Base-by-base conservation (phyloP, 2,113 vertebrate species). In the Malurus elegans region DNA sequence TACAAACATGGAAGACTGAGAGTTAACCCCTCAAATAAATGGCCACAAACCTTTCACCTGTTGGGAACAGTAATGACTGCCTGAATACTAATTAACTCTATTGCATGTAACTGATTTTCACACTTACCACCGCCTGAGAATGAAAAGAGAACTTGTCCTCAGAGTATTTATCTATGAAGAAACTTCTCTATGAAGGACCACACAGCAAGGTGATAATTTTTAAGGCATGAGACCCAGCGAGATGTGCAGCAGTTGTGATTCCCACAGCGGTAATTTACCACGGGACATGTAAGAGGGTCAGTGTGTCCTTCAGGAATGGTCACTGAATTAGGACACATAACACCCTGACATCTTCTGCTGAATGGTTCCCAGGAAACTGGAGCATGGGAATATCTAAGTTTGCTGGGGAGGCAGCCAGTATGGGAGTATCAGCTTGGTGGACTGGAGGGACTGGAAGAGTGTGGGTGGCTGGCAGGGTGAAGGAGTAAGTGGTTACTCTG, bases 221-320 rank as follows among this genome's bases (percentile, higher is more conserved):
- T 78, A 86, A 95, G 81, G 51, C 1, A 4, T 86, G 69, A 57
- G 53, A 70, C 40, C 20, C 61, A 84, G 61, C 51, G 57, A 89
- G 54, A 72, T 62, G 50, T 29, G 38, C 57, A 87, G 29, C 50
- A 14, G 3, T 47, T 85, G 65, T 38, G 74, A 87, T 72, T 95
- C 78, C 87, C 89, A 90, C 61, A 72, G 84, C 57, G 85, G 57
- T 32, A 81, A 89, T 84, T 95, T 82, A 90, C 78, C 66, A 79
- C 4, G 1, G 61, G 20, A 50, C 57, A 69, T 14, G 7, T 83
- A 84, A 78, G 53, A 84, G 76, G 48, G 34, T 91, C 73, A 85
- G 32, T 4, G 1, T 42, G 54, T 87, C 80, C 87, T 78, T 85
- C 78, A 82, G 81, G 74, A 90, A 4, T 90, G 45, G 53, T 79